A percentile compares a stretch with the other conserved stretches of the same genome.
Conservation (phyloP, 1,140 invertebrate species). For the Oreohelix idahoensis region DNA sequence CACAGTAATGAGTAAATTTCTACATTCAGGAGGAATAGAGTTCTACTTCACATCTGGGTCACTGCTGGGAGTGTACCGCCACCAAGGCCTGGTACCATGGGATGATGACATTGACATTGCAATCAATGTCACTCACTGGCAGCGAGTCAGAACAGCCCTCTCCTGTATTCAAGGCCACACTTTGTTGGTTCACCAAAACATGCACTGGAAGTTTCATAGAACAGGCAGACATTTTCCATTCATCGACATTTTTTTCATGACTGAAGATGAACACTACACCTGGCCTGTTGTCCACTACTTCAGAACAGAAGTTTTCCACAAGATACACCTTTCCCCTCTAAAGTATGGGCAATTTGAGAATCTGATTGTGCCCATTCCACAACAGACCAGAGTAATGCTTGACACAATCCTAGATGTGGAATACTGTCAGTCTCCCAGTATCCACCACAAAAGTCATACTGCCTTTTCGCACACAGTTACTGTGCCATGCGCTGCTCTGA, state of each 20-base stretch:
- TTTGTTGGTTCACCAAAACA: not conserved
- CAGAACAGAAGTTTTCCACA: not conserved
- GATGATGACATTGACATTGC: constrained; percentile 42
- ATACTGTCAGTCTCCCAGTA: not conserved
- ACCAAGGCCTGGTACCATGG: constrained; percentile 38
- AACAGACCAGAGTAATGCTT: not conserved
- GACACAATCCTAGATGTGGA: not conserved
- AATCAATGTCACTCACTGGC: not conserved
- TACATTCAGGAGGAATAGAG: not conserved
- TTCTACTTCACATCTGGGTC: constrained; percentile 9
- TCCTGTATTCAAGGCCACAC: constrained; percentile 31
- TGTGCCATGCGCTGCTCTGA: not conserved
- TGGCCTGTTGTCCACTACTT: constrained; percentile 17
- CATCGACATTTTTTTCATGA: constrained; percentile 37
- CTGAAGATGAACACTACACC: constrained; percentile 20
- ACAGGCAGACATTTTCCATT: constrained; percentile 17
- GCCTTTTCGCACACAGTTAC: not conserved
- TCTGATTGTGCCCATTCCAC: constrained; percentile 23
- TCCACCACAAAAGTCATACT: not conserved
- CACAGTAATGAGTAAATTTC: not conserved
- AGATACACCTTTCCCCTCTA: constrained; percentile 14
- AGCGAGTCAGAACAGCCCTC: constrained; percentile 18
- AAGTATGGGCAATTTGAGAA: constrained; percentile 4
- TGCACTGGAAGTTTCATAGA: constrained; percentile 39
- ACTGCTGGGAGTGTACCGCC: constrained; percentile 26